These are phyloP conservation scores for Actinemys pallida DNA, from an alignment of 2,113 vertebrate genomes.

Conservation along the genomic window DNA sequence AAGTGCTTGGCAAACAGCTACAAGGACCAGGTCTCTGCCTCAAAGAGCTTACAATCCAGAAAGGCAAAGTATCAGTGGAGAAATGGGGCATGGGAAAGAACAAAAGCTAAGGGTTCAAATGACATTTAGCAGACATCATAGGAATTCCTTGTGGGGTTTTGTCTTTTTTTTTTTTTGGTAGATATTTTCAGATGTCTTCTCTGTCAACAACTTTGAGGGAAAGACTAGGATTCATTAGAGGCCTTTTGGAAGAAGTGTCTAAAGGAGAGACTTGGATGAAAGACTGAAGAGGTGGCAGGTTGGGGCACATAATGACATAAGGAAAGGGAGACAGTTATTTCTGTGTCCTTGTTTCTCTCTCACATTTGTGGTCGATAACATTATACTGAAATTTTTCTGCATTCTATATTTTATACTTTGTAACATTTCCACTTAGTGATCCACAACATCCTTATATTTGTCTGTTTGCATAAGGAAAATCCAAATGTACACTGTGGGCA, in stretches of 20 bases:
- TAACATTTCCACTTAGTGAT: background rate
- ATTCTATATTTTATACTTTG: background rate
- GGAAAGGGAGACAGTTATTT: background rate
- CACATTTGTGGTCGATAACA: background rate
- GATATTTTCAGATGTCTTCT: conserved; percentile 12
- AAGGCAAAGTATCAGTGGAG: background rate
- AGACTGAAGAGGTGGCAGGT: background rate
- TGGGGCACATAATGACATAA: background rate
- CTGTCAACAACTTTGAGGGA: background rate
- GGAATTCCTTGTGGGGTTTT: background rate
- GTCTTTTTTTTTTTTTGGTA: rapidly evolving
- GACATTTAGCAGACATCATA: background rate
- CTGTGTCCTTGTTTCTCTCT: conserved; percentile 28
- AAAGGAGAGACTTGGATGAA: background rate
- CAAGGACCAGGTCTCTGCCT: background rate
- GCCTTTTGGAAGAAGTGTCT: background rate
- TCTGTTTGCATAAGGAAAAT: background rate
- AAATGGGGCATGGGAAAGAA: conserved; percentile 2
- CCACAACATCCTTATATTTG: background rate
- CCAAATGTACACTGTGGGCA: background rate
- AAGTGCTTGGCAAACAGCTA: background rate
- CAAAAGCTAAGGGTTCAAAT: background rate
- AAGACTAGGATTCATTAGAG: conserved; percentile 14
- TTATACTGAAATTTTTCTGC: background rate
- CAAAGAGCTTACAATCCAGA: background rate